phyloP scores from a whole-genome alignment of 2,113 vertebrate genomes.

The Xiphorhynchus elegans region DNA sequence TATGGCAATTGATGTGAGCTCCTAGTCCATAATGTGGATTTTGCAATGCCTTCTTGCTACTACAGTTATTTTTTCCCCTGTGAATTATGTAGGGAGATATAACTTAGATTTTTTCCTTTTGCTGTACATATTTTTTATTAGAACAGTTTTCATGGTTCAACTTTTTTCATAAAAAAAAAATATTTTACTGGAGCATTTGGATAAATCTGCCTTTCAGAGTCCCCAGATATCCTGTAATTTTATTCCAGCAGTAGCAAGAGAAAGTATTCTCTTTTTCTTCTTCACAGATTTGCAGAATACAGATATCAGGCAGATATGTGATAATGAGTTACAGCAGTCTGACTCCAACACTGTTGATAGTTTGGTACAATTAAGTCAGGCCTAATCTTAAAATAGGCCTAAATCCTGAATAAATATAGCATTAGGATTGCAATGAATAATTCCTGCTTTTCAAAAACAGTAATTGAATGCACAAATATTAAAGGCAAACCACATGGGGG shows the following conservation, averaged over 20 bases:
- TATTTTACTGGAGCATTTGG: neutral
- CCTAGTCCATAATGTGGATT: neutral
- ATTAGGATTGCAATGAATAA: slow-evolving; percentile 57
- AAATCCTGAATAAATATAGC: slow-evolving; percentile 71
- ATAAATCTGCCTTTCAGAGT: neutral
- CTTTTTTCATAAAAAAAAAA: neutral
- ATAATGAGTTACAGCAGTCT: slow-evolving; percentile 20
- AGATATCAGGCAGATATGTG: neutral
- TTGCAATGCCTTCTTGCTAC: neutral
- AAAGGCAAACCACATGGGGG: slow-evolving; percentile 36
- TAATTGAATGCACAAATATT: slow-evolving; percentile 58
- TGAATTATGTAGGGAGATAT: neutral
- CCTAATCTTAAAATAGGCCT: slow-evolving; percentile 71
- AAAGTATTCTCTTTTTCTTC: neutral
- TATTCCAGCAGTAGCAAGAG: neutral
- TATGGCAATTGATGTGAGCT: neutral
- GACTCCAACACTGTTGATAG: slow-evolving; percentile 17
- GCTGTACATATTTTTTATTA: neutral
- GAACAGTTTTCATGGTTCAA: neutral
- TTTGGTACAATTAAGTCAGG: slow-evolving; percentile 67
- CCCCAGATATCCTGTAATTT: neutral
- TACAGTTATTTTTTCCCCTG: neutral
- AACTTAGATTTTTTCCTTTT: neutral
- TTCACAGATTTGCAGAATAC: neutral
- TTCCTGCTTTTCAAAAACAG: slow-evolving; percentile 60